phyloP scores from a whole-genome alignment of 2,888 invertebrate species.

The Dysmachus trigonus region DNA sequence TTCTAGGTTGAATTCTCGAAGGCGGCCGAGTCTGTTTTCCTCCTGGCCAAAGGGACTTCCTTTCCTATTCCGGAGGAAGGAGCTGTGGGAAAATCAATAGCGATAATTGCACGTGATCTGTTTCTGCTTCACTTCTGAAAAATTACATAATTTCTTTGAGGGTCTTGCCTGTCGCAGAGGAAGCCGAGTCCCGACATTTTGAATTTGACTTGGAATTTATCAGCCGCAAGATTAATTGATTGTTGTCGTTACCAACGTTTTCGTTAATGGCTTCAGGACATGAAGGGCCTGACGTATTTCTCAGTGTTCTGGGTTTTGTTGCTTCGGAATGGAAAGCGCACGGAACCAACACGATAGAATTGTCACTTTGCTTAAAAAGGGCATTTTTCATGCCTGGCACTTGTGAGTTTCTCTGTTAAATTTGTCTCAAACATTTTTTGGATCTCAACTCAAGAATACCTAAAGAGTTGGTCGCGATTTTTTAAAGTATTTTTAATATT shows the following conservation, averaged over 20 bases:
- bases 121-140: background rate
- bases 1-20: background rate
- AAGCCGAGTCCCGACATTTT: background rate
- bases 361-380: background rate
- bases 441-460: background rate
- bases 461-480: background rate
- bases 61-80: background rate
- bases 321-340: background rate
- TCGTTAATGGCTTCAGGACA: background rate
- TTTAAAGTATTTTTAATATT: background rate
- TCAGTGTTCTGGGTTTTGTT: background rate
- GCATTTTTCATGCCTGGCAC: background rate
- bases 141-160: background rate
- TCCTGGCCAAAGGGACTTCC: background rate
- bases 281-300: background rate
- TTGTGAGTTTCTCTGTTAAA: background rate
- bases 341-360: background rate
- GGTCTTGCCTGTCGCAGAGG: background rate
- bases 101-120: background rate
- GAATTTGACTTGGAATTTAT: background rate
- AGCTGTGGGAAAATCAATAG: background rate
- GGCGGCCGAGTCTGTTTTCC: background rate
- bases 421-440: background rate
- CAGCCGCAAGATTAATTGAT: constrained; percentile 16
- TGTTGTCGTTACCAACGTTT: constrained; percentile 2